Evolutionary conservation across 2,113 vertebrate genomes (phyloP).

Genomic region (Girardinichthys multiradiatus): DNA sequence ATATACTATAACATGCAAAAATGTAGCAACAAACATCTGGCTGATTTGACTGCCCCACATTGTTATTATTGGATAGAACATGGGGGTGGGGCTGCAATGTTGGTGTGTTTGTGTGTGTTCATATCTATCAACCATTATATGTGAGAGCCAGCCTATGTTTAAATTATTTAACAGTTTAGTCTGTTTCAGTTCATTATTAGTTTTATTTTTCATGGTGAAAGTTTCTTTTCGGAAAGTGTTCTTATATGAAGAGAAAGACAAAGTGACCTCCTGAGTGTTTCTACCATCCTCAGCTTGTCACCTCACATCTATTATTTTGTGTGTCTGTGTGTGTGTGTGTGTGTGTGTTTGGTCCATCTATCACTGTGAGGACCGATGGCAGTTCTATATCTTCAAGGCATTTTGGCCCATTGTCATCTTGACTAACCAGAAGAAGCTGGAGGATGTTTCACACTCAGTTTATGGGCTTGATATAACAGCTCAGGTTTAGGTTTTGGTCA

Average conservation of each 20-base stretch:
- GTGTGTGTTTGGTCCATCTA: neutral
- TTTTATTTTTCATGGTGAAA: neutral
- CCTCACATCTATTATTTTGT: constrained; percentile 18
- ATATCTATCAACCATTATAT: neutral
- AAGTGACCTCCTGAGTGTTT: constrained; percentile 15
- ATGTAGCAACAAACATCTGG: constrained; percentile 52
- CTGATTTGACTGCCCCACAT: constrained; percentile 54
- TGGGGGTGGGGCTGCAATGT: neutral
- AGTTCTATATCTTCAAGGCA: neutral
- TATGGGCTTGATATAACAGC: neutral
- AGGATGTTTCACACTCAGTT: neutral
- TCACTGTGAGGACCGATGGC: neutral
- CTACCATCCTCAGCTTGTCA: constrained; percentile 18
- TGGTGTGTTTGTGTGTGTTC: neutral
- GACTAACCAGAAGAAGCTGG: neutral
- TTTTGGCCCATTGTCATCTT: neutral
- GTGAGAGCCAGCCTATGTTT: neutral
- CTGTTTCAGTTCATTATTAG: neutral
- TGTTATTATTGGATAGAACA: constrained; percentile 13
- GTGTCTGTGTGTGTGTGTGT: neutral
- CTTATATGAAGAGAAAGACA: neutral
- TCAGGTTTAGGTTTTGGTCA: neutral
- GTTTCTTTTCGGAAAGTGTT: neutral
- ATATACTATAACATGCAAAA: neutral
- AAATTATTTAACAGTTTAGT: constrained; percentile 5